Conservation (phyloP, 2,113 vertebrate genomes). For the Ranitomeya variabilis region DNA sequence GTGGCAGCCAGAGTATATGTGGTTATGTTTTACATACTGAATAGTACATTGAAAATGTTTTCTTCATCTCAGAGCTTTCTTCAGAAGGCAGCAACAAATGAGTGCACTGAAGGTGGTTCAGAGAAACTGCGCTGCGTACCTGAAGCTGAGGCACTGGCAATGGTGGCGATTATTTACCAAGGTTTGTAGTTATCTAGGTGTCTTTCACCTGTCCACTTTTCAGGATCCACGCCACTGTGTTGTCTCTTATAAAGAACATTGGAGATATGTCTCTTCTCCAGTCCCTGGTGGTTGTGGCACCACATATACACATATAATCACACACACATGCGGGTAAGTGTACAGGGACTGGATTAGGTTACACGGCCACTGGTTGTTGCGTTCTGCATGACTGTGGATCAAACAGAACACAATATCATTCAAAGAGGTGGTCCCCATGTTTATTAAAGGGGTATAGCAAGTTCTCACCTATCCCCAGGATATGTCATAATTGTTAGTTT, state of each 20-base stretch:
- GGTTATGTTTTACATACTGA: no score
- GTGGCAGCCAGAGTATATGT: no score
- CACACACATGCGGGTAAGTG: not conserved
- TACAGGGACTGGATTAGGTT: no score
- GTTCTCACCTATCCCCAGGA: no score
- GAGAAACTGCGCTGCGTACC: slow-evolving; percentile 89
- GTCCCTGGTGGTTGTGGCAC: not conserved
- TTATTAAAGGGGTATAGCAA: no score
- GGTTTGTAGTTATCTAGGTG: slow-evolving; percentile 64
- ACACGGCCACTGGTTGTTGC: not conserved
- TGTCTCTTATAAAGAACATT: not conserved
- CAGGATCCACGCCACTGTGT: no score
- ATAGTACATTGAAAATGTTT: not conserved
- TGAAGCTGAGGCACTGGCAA: slow-evolving; percentile 91
- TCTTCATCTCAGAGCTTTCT: slow-evolving; percentile 75
- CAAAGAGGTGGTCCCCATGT: not conserved
- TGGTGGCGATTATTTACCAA: slow-evolving; percentile 93
- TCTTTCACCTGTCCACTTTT: not conserved
- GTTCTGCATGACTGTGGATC: not conserved
- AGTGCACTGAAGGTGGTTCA: slow-evolving; percentile 88
- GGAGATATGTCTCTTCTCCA: not conserved
- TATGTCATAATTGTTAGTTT: no score
- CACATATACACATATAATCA: not conserved
- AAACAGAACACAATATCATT: no score
- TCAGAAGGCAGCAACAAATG: slow-evolving; percentile 88